Evolutionary conservation across 2,797 vertebrate genomes (phyloP).

Genomic region (Pampus argenteus): DNA sequence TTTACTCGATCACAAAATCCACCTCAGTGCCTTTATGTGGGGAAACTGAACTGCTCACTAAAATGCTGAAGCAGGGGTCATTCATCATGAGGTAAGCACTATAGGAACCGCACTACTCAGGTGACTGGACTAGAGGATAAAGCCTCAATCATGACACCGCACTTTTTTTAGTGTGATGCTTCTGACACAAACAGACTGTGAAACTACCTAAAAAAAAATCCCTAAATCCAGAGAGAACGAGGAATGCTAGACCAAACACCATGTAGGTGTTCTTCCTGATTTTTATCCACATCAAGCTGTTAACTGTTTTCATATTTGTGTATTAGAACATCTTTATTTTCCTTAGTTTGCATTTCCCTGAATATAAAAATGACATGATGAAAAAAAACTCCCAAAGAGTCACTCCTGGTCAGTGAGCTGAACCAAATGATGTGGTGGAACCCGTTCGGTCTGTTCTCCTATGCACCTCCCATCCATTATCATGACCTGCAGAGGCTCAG

Average conservation of each 20-base stretch:
- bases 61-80: slow-evolving; percentile 83
- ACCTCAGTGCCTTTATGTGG: slow-evolving; percentile 78
- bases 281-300: slow-evolving; percentile 39
- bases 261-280: slow-evolving; percentile 69
- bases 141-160: slow-evolving; percentile 69
- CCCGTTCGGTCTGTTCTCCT: slow-evolving; percentile 61
- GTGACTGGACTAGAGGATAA: slow-evolving; percentile 66
- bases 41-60: slow-evolving; percentile 73
- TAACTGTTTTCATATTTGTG: slow-evolving; percentile 5
- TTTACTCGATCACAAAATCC: slow-evolving; percentile 77
- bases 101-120: slow-evolving; percentile 66
- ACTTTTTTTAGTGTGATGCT: slow-evolving; percentile 53
- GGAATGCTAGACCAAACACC: neutral
- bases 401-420: slow-evolving; percentile 35
- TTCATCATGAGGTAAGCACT: slow-evolving; percentile 79
- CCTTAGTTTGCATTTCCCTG: slow-evolving; percentile 2
- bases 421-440: slow-evolving; percentile 53
- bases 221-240: slow-evolving; percentile 14
- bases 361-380: slow-evolving; percentile 10
- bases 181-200: slow-evolving; percentile 16
- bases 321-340: neutral
- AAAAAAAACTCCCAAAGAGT: slow-evolving; percentile 27
- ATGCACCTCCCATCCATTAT: slow-evolving; percentile 43
- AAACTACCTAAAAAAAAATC: slow-evolving; percentile 23
- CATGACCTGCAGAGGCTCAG: slow-evolving; percentile 13